Conservation (phyloP, 2,888 invertebrate genomes). For the Melinaea marsaeus region DNA sequence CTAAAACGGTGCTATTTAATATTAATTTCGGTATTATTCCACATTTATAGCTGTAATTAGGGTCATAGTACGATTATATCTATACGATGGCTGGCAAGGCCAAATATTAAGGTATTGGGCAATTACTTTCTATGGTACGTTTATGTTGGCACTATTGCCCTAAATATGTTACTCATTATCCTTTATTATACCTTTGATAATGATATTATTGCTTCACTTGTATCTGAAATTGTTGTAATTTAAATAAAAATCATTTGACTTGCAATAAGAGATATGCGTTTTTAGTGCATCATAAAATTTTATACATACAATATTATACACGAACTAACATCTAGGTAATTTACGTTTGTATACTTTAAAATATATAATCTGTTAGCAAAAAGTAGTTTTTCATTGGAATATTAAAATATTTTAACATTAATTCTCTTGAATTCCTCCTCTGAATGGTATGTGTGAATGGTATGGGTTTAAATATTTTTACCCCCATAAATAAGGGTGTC, state of each 20-base stretch:
- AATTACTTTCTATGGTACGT: conserved; percentile 34
- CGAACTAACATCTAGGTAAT: too few species aligned
- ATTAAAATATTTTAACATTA: conserved; percentile 4
- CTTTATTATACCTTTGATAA: conserved; percentile 35
- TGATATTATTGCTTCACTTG: conserved; percentile 32
- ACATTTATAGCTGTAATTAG: conserved; percentile 28
- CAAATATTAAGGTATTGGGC: conserved; percentile 31
- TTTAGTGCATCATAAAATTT: neutral
- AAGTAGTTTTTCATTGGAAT: neutral
- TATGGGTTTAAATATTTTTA: too few species aligned
- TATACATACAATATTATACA: too few species aligned
- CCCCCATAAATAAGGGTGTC: too few species aligned
- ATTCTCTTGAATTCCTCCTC: conserved; percentile 2
- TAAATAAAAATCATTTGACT: conserved; percentile 23
- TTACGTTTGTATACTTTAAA: too few species aligned
- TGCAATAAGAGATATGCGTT: neutral
- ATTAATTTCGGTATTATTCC: conserved; percentile 27
- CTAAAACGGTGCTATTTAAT: conserved; percentile 26
- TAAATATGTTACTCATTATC: conserved; percentile 37
- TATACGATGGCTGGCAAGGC: conserved; percentile 30
- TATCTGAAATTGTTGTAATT: conserved; percentile 28
- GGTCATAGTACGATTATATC: conserved; percentile 31
- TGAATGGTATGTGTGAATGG: too few species aligned
- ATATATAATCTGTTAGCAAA: too few species aligned
- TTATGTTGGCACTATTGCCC: conserved; percentile 33